Base-by-base conservation (phyloP, 2,888 invertebrate genomes). In the Syrista parreyssii region DNA sequence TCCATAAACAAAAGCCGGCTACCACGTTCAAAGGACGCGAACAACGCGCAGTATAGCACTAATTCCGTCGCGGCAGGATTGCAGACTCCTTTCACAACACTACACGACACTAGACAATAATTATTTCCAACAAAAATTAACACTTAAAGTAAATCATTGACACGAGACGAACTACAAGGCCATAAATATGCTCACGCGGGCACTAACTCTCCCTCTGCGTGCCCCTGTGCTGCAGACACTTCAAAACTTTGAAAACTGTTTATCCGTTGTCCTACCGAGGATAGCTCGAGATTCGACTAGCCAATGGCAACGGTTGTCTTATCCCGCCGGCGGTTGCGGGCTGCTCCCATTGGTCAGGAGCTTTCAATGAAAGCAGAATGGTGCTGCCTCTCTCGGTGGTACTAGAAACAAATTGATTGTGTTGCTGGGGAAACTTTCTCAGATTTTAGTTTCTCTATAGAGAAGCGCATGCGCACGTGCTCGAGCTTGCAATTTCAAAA, bases 251-350 rank as follows among this genome's bases (percentile, higher is more conserved):
- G 82, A 86, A 88, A 84, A 82, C 83, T 82, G 83, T 84, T 84
- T 85, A 83, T 84, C 81, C 82, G 84, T 81, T 82, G 82, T 82
- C 81, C 79, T 80, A 80, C 83, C 80, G 81, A 77, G 78, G 82
- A 77, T 76, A 75, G 75, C 79, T 78, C 75, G 79, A 73, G 68
- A 15, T 76, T 75, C 32, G 68, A 30, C 55, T 36, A 79, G 34
- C 88, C 86, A 88, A 88, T 88, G 68, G 31, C 12, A 3, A 32
- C 1, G 1, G 32, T 12, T 79, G 83, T 80, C 80, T 83, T 82
- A 84, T 88, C 87, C 88, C 88, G 88, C 87, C 86, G 82, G 79
- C 84, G 78, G 86, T 86, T 88, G 80, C 85, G 81, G 83, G 83
- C 78, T 69, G 81, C 80, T 77, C 9, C 74, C 23, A 87, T 87